Evolutionary conservation across 2,797 vertebrate genomes (phyloP), one percentile per base, ranked within the genome.

Genomic region (Centropyge bicolor): DNA sequence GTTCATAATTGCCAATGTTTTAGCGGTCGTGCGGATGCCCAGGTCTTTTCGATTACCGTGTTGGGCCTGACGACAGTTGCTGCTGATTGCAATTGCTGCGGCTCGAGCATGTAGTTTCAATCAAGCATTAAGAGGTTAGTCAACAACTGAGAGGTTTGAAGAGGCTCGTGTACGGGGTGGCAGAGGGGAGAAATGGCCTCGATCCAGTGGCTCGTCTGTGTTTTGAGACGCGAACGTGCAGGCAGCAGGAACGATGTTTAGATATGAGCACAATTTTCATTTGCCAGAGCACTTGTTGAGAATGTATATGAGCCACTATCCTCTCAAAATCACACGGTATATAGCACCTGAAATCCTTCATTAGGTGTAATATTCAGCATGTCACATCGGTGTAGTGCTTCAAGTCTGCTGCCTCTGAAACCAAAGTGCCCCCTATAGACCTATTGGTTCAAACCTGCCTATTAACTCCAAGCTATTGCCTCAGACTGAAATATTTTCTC

Each of bases 41-140:
- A 40, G 85, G 78, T 89, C 74, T 86, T 81, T 85, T 80, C 74
- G 63, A 92, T 90, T 81, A 82, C 76, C 45, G 62, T 69, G 82
- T 80, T 79, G 74, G 89, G 81, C 85, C 83, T 57, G 84, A 78
- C 67, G 70, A 74, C 70, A 49, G 87, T 79, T 66, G 79, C 78
- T 76, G 76, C 63, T 93, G 92, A 93, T 92, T 92, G 90, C 86
- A 75, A 86, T 83, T 81, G 89, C 85, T 52, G 83, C 76, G 82
- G 78, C 72, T 89, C 43, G 55, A 88, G 87, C 85, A 81, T 86
- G 92, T 73, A 80, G 85, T 80, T 92, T 86, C 88, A 93, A 93
- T 94, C 91, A 91, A 69, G 84, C 86, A 82, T 83, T 71, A 88
- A 91, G 91, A 91, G 91, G 78, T 65, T 87, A 70, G 79, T 78